phyloP scores from a whole-genome alignment of 2,888 invertebrate species.

The Andrena flavipes region DNA sequence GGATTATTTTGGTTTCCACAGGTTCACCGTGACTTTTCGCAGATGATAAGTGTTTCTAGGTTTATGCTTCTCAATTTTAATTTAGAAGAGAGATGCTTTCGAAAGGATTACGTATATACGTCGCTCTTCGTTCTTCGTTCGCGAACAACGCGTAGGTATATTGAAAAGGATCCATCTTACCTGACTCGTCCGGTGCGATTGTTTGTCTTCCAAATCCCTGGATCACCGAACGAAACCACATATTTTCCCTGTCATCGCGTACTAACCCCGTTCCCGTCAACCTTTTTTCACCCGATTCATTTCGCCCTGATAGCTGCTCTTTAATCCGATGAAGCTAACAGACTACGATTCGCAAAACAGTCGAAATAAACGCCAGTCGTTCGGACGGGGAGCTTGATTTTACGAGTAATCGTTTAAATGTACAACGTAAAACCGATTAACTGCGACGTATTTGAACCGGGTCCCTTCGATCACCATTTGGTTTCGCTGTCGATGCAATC shows the following conservation, averaged over 20 bases:
- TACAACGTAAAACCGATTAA: constrained; percentile 57
- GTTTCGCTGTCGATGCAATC: constrained; percentile 14
- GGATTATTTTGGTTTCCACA: neutral
- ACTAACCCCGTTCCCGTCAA: neutral
- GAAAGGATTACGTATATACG: neutral
- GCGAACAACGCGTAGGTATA: neutral
- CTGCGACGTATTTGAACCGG: constrained; percentile 30
- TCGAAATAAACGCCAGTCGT: constrained; percentile 33
- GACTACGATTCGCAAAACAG: constrained; percentile 44
- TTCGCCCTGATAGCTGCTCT: constrained; percentile 22
- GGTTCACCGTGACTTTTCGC: neutral
- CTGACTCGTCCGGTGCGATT: neutral
- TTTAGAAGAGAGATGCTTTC: neutral
- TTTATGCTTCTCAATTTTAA: neutral
- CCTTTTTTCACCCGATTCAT: constrained; percentile 33
- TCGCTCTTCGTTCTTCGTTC: neutral
- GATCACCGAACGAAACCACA: constrained; percentile 31
- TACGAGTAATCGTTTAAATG: constrained; percentile 55
- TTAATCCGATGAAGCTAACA: constrained; percentile 60
- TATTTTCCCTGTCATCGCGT: constrained; percentile 24
- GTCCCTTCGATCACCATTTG: constrained; percentile 20
- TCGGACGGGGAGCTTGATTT: constrained; percentile 33
- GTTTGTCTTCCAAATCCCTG: constrained; percentile 14
- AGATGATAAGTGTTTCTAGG: too few relatives aligned
- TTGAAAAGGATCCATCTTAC: constrained; percentile 34